phyloP scores from a whole-genome alignment of 1,140 invertebrate species.

The Drosophila lini region DNA sequence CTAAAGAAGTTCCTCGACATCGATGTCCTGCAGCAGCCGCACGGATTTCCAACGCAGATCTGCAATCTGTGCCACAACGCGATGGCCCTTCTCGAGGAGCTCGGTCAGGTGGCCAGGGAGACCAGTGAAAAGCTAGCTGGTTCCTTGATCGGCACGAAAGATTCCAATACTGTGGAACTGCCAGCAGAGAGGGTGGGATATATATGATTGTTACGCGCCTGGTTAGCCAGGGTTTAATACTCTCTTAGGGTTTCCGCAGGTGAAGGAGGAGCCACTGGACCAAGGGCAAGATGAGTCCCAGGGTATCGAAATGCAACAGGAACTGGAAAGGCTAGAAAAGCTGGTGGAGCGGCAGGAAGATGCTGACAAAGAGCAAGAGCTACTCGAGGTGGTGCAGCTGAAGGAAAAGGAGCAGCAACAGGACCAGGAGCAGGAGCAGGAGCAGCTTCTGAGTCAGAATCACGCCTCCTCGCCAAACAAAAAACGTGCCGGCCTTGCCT shows the following conservation, averaged over 20 bases:
- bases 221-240: constrained; percentile 19
- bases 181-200: constrained; percentile 15
- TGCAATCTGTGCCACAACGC: constrained; percentile 72
- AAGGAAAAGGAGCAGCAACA: constrained; percentile 2
- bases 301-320: not conserved
- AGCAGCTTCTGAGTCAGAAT: constrained; percentile 4
- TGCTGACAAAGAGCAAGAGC: not conserved
- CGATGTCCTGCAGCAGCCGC: constrained; percentile 58
- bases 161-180: not conserved
- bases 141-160: not conserved
- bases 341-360: constrained; percentile 9
- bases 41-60: constrained; percentile 58
- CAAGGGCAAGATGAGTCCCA: not conserved
- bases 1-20: constrained; percentile 64
- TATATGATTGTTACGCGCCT: not conserved
- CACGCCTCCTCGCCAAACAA: constrained; percentile 6
- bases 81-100: constrained; percentile 63
- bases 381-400: not conserved
- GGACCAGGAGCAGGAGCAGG: constrained; percentile 7
- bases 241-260: constrained; percentile 32
- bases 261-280: constrained; percentile 64
- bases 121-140: constrained; percentile 46
- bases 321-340: not conserved
- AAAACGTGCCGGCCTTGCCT: constrained; percentile 48
- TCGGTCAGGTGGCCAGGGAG: constrained; percentile 59